Conservation (phyloP, 2,113 vertebrate genomes). For the Rhabdornis inornatus region DNA sequence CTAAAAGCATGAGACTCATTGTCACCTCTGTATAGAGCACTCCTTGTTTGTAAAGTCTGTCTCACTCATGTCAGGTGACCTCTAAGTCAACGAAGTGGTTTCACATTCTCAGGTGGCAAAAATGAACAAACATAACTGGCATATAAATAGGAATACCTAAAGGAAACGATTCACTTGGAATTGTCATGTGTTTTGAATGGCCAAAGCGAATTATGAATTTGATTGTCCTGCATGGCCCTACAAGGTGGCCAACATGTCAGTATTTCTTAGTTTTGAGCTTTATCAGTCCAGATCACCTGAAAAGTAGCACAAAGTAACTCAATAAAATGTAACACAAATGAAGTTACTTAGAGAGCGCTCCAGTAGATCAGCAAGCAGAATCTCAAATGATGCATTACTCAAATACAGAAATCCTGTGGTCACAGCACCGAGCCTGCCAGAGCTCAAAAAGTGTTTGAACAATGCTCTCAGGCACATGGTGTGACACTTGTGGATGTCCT, state of each 20-base stretch:
- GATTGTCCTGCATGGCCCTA: background rate
- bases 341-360: background rate
- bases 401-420: background rate
- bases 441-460: background rate
- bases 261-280: background rate
- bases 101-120: background rate
- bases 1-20: background rate
- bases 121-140: background rate
- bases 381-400: background rate
- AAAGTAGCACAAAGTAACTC: background rate
- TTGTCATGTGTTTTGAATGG: accelerated
- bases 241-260: background rate
- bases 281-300: background rate
- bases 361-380: background rate
- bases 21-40: background rate
- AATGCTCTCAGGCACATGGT: background rate
- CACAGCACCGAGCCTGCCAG: background rate
- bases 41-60: background rate
- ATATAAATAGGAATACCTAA: background rate
- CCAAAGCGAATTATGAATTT: background rate
- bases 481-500: background rate
- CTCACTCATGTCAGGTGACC: background rate
- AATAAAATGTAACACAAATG: background rate
- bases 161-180: background rate
- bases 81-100: background rate